Evolutionary conservation across 2,888 invertebrate species (phyloP).

Genomic region (Odontocolon sp.): DNA sequence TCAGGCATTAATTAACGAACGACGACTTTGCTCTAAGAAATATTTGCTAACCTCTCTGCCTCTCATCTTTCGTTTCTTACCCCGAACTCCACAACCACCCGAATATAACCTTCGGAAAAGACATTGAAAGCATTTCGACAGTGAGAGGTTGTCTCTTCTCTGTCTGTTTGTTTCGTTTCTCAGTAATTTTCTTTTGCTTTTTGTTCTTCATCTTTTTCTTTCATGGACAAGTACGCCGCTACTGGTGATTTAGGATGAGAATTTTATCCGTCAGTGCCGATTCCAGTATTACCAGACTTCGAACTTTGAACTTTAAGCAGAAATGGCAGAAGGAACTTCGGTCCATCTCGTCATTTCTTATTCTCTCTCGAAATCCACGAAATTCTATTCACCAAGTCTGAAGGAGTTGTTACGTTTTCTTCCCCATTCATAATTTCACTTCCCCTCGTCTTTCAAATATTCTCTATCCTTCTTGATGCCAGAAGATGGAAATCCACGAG

Average conservation of each 20-base stretch:
- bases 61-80: slow-evolving; percentile 27
- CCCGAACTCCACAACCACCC: slow-evolving; percentile 52
- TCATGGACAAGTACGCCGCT: slow-evolving; percentile 50
- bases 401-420: slow-evolving; percentile 7
- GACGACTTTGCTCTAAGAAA: slow-evolving; percentile 60
- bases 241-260: slow-evolving; percentile 44
- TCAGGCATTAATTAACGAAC: slow-evolving; percentile 59
- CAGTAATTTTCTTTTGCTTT: slow-evolving; percentile 17
- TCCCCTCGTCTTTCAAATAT: slow-evolving; percentile 8
- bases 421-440: slow-evolving; percentile 19
- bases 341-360: neutral
- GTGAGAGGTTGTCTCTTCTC: no score
- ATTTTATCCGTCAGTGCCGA: slow-evolving; percentile 52
- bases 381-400: slow-evolving; percentile 47
- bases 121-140: slow-evolving; percentile 58
- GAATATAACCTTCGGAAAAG: slow-evolving; percentile 53
- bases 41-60: slow-evolving; percentile 55
- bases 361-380: slow-evolving; percentile 31
- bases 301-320: slow-evolving; percentile 44
- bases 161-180: slow-evolving; percentile 36
- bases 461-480: neutral
- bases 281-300: slow-evolving; percentile 29
- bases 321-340: slow-evolving; percentile 10
- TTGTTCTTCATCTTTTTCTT: slow-evolving; percentile 21
- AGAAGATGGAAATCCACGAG: neutral